These are phyloP conservation scores for Frankliniella intonsa DNA, from an alignment of 2,888 invertebrate species.

Conservation along the genomic window DNA sequence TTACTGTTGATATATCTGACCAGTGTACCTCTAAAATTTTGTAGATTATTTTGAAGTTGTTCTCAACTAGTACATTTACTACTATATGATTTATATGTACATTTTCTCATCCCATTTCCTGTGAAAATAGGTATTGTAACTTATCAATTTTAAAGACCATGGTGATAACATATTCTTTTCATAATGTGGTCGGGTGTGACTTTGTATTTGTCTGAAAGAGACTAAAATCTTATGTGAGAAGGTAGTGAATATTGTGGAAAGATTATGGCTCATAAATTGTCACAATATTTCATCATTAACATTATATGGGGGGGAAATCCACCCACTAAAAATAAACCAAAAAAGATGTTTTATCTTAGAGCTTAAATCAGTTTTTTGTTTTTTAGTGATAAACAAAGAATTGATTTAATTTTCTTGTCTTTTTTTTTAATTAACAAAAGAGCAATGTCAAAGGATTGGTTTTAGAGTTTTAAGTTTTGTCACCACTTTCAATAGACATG, in stretches of 20 bases:
- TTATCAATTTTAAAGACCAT: not conserved
- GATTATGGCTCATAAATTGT: not conserved
- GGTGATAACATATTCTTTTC: not conserved
- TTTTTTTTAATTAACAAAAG: no score
- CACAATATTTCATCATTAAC: no score
- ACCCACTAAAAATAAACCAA: no score
- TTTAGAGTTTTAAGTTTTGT: no score
- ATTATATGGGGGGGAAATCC: no score
- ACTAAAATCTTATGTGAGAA: not conserved
- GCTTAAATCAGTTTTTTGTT: no score
- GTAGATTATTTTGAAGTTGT: not conserved
- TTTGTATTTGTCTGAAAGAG: not conserved
- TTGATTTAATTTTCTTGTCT: no score
- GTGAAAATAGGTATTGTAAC: not conserved
- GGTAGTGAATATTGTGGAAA: not conserved
- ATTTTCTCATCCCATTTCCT: not conserved
- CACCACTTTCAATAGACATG: no score
- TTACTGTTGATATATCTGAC: not conserved
- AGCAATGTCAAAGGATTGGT: no score
- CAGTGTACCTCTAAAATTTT: slow-evolving; percentile 4
- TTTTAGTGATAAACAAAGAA: no score
- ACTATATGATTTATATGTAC: not conserved
- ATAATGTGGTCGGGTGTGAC: not conserved
- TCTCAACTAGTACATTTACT: not conserved
- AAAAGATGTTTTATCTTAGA: no score